phyloP scores from a whole-genome alignment of 2,797 vertebrate species.

The Fundulus diaphanus region DNA sequence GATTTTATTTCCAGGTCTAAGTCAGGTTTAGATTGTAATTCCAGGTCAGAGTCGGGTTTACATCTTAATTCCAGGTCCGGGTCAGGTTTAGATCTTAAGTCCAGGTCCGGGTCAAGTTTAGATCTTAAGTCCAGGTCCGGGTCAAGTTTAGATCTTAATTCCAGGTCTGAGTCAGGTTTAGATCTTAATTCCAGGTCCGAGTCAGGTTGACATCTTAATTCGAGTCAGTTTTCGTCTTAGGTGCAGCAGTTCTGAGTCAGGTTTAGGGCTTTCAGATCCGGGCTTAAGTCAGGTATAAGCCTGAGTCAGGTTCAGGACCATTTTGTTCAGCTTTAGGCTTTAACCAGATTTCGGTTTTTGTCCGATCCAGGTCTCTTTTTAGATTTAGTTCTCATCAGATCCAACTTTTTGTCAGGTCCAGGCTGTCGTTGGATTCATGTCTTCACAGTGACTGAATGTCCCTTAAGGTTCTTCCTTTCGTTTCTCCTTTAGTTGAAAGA shows the following conservation, averaged over 20 bases:
- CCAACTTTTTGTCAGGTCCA: neutral
- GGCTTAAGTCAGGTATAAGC: neutral
- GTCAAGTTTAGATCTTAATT: too few relatives aligned
- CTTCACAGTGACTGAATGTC: slow-evolving; percentile 15
- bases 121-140: neutral
- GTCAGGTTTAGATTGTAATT: too few relatives aligned
- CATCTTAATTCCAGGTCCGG: neutral
- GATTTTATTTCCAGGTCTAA: too few relatives aligned
- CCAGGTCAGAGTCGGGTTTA: neutral
- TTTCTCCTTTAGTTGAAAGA: neutral
- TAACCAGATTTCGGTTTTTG: neutral
- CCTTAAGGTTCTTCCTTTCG: neutral
- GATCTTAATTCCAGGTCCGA: neutral
- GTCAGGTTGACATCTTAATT: neutral
- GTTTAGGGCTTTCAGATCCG: neutral
- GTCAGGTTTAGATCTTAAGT: neutral
- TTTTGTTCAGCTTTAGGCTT: neutral
- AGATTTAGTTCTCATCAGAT: neutral
- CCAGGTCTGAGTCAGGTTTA: neutral
- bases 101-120: neutral
- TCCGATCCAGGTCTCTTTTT: neutral
- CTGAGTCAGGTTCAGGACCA: too few relatives aligned
- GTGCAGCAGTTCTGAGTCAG: too few relatives aligned
- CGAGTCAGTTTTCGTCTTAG: too few relatives aligned
- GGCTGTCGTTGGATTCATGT: neutral